Conservation (phyloP, 2,888 invertebrate species). For the Thecocarcelia acutangulata region DNA sequence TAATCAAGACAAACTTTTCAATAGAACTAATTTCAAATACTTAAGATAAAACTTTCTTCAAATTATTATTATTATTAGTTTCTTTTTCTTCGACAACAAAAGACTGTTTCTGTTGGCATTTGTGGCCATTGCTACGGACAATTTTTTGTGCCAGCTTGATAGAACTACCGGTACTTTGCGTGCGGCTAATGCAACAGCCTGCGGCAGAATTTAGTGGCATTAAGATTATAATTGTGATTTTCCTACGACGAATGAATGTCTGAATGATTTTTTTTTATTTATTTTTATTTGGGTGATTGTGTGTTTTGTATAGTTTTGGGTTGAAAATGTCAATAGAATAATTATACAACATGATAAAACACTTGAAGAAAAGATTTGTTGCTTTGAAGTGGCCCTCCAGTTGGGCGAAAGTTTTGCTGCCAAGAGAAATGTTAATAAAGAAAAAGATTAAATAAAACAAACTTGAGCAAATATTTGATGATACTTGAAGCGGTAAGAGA, state of each 20-base stretch:
- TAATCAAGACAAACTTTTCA: too few relatives aligned
- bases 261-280: not conserved
- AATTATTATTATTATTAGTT: too few relatives aligned
- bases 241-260: slow-evolving; percentile 2
- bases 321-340: slow-evolving; percentile 56
- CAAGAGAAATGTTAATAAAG: not conserved
- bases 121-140: not conserved
- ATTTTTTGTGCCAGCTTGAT: not conserved
- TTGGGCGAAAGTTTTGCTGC: slow-evolving; percentile 12
- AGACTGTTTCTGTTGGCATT: too few relatives aligned
- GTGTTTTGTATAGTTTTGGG: slow-evolving; percentile 11
- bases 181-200: slow-evolving; percentile 31
- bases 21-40: too few relatives aligned
- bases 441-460: not conserved
- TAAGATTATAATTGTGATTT: slow-evolving; percentile 29
- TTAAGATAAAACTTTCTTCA: too few relatives aligned
- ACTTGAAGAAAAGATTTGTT: slow-evolving; percentile 22
- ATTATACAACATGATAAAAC: slow-evolving; percentile 39
- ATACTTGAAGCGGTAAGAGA: not conserved
- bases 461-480: slow-evolving; percentile 20
- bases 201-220: slow-evolving; percentile 13
- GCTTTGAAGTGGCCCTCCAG: slow-evolving; percentile 34
- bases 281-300: not conserved
- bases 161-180: slow-evolving; percentile 17
- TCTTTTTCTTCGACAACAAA: too few relatives aligned